Percentiles rank a stretch among this genome's conserved stretches.
Evolutionary conservation across 1,140 invertebrate genomes (phyloP).

Genomic region (Monochamus saltuarius): DNA sequence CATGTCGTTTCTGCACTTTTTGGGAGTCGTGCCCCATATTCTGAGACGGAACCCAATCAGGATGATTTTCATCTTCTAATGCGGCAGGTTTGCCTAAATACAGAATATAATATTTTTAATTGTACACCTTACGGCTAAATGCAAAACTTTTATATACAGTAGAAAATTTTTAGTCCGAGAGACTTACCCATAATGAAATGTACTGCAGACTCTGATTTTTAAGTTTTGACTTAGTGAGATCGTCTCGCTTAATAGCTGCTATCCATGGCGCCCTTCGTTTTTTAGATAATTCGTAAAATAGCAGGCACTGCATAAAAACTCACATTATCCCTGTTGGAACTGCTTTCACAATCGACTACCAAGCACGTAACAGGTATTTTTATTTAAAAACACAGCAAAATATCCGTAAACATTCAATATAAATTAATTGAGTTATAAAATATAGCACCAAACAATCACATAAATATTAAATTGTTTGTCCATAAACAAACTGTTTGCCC

Average conservation of each 20-base stretch:
- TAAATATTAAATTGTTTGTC: too few relatives aligned
- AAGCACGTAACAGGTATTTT: conserved; percentile 9
- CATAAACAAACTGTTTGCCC: too few relatives aligned
- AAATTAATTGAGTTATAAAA: too few relatives aligned
- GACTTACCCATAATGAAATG: conserved; percentile 20
- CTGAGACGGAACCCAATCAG: conserved; percentile 21
- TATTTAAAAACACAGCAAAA: background rate
- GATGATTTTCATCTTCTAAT: conserved; percentile 19
- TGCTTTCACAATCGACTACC: conserved; percentile 8
- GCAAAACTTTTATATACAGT: too few relatives aligned
- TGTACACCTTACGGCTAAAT: too few relatives aligned
- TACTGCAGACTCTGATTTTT: conserved; percentile 17
- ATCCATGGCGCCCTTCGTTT: conserved; percentile 10
- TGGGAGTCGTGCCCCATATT: conserved; percentile 17
- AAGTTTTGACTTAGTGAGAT: conserved; percentile 16
- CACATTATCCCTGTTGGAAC: conserved; percentile 1
- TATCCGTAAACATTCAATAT: too few relatives aligned
- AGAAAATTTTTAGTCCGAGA: too few relatives aligned
- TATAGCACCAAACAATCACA: too few relatives aligned
- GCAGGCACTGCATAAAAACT: conserved; percentile 5
- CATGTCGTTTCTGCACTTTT: background rate
- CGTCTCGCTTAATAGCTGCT: conserved; percentile 13
- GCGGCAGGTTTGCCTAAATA: conserved; percentile 21
- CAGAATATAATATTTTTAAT: background rate
- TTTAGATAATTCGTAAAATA: conserved; percentile 11